Evolutionary conservation across 2,888 invertebrate species (phyloP), one percentile per base, ranked within the genome.

Genomic region (Phyllotreta striolata): DNA sequence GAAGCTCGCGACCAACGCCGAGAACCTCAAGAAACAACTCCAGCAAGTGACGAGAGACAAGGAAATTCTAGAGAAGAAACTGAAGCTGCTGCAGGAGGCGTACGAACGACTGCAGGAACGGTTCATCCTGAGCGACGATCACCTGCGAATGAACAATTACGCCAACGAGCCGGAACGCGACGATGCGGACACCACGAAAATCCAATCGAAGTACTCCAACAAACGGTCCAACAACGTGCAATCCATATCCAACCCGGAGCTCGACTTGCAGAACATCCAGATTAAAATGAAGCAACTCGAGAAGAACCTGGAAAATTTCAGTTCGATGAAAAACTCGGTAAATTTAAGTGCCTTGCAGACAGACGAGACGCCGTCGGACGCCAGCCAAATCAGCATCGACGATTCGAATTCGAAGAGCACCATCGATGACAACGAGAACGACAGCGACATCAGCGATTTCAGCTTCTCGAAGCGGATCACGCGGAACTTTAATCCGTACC

Each of bases 251-350:
- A 76, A 78, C 65, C 73, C 77, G 1, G 77, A 78, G 43, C 38
- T 75, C 1, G 79, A 78, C 39, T 77, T 79, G 72, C 73, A 74
- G 52, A 78, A 74, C 57, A 78, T 79, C 37, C 76, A 78, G 62
- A 69, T 72, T 52, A 76, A 77, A 66, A 75, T 79, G 6, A 68
- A 74, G 10, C 75, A 75, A 47, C 58, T 79, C 39, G 79, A 79
- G 55, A 74, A 72, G 62, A 77, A 76, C 62, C 66, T 78, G 35
- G 75, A 78, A 66, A 76, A 72, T 55, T 74, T 77, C 35, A 76
- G 73, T 43, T 51, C 56, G 9, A 59, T 51, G 12, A 52, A 52
- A 8, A 38, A n/a, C 10, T n/a, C 9, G 12, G 3, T 38, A 38
- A 38, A 69, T 35, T 62, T 67, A 24, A 24, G 24, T 4, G 24